These are phyloP conservation scores for Dryocosmus kuriphilus DNA, from an alignment of 2,888 invertebrate species.

Conservation along the genomic window DNA sequence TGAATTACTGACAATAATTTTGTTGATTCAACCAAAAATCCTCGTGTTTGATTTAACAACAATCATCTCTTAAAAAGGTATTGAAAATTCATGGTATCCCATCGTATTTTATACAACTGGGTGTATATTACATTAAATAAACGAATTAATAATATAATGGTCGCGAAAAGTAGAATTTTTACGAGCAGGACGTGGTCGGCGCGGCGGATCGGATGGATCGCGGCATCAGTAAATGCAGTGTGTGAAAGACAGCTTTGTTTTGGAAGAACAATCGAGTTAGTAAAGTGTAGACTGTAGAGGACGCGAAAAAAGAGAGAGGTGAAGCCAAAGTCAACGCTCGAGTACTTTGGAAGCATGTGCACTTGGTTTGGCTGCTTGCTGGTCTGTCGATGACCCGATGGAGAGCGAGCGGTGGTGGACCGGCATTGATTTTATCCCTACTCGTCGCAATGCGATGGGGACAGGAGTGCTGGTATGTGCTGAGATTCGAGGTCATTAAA, in stretches of 20 bases:
- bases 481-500: constrained; percentile 70
- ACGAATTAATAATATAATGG: background rate
- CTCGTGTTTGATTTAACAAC: too few species aligned
- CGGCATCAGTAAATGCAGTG: background rate
- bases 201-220: background rate
- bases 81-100: too few species aligned
- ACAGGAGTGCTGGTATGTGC: constrained; percentile 66
- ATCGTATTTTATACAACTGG: background rate
- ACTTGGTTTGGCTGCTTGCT: constrained; percentile 52
- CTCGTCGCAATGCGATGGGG: constrained; percentile 46
- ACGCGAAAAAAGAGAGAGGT: constrained; percentile 50
- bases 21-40: too few species aligned
- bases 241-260: constrained; percentile 5
- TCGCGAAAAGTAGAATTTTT: background rate
- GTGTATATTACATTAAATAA: background rate
- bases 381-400: constrained; percentile 49
- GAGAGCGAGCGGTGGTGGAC: constrained; percentile 5
- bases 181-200: background rate
- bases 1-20: too few species aligned
- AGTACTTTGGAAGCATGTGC: constrained; percentile 50
- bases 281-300: background rate
- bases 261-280: background rate
- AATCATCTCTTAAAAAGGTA: too few species aligned
- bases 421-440: constrained; percentile 43
- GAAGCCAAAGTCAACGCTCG: constrained; percentile 47